Percentiles rank a stretch among this genome's conserved stretches.
Conservation (phyloP, 2,888 invertebrate genomes). For the Minunthozetes semirufus region DNA sequence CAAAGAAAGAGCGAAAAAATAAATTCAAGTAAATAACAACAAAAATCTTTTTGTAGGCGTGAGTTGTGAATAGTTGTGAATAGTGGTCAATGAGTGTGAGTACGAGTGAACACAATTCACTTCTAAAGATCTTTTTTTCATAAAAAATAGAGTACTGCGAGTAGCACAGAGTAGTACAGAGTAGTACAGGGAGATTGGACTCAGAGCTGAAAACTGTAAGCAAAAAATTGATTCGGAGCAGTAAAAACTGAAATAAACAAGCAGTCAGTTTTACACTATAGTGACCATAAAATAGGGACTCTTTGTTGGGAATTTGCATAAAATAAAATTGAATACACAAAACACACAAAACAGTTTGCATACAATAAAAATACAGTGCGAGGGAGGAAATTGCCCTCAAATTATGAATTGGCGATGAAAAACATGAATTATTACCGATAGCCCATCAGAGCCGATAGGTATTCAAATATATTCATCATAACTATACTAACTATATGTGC, state of each 20-base stretch:
- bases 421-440: conserved; percentile 24
- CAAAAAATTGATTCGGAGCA: conserved; percentile 25
- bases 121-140: neutral
- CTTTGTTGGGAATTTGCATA: conserved; percentile 18
- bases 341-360: neutral
- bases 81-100: too few relatives aligned
- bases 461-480: neutral
- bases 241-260: conserved; percentile 21
- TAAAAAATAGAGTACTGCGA: conserved; percentile 2
- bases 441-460: neutral
- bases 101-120: neutral
- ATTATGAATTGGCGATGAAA: conserved; percentile 26
- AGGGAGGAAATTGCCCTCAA: conserved; percentile 28
- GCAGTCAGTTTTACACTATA: conserved; percentile 18
- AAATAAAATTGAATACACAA: conserved; percentile 7
- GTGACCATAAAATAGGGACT: conserved; percentile 16
- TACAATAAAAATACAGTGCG: conserved; percentile 9
- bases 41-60: conserved; percentile 7
- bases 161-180: neutral
- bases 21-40: conserved; percentile 25
- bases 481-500: neutral
- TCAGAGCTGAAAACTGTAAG: neutral
- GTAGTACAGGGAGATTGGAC: neutral
- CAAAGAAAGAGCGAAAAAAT: conserved; percentile 8
- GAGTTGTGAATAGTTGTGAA: too few relatives aligned